Evolutionary conservation across 2,797 vertebrate genomes (phyloP), one percentile per base, ranked within the genome.

Genomic region (Neosalanx taihuensis): DNA sequence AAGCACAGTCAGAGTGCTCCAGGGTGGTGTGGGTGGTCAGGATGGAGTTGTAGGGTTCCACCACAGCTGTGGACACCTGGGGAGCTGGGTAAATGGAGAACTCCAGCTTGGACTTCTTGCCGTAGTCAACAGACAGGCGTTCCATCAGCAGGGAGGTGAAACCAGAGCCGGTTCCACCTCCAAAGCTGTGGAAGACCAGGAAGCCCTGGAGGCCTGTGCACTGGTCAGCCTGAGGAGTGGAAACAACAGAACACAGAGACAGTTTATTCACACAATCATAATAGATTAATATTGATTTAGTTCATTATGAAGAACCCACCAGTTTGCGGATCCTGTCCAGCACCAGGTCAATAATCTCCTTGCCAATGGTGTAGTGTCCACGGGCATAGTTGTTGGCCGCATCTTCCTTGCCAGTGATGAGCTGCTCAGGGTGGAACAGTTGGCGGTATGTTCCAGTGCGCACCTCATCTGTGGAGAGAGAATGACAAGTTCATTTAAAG

Each of bases 321-420:
- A 87, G 80, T 71, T 89, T 87, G 53, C 83, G 86, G 75, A 89
- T 81, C 73, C 87, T 84, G 83, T 89, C 87, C 63, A 89, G 76
- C n/a, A 89, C 86, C 75, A 86, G 77, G 74, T 89, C 87, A 59
- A 89, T 89, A 74, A 87, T 86, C 79, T 89, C 87, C 69, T 89
- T 87, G 66, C 84, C 84, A 63, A 86, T 86, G 69, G 84, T 86
- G 79, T 86, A 86, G 72, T 86, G 84, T 13, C 84, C 84, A 62
- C 83, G 83, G 56, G 83, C 83, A 17, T 86, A 86, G 66, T 84
- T 92, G 29, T 92, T 92, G 37, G 91, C 92, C 51, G 91, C 92
- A 65, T 92, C 92, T 56, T 82, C 81, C 74, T 83, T 85, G 71
- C 83, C 83, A 46, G 81, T 85, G 70, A 85, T 85, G 56, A 83